Evolutionary conservation across 2,797 vertebrate genomes (phyloP).

Genomic region (Intellagama lesueurii): DNA sequence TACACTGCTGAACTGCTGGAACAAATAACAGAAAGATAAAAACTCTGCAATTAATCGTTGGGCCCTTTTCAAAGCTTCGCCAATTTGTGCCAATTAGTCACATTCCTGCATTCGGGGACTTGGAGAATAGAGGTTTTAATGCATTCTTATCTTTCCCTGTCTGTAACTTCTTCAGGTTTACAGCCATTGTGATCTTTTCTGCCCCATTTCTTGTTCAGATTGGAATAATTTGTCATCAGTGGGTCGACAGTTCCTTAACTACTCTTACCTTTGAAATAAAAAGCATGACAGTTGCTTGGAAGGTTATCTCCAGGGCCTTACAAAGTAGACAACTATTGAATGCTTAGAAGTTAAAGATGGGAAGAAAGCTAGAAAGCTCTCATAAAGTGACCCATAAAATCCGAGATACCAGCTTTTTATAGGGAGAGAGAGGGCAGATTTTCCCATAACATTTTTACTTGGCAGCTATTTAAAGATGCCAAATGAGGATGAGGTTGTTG

Average conservation of each 20-base stretch:
- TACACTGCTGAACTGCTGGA: not conserved
- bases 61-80: constrained; percentile 32
- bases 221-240: constrained; percentile 77
- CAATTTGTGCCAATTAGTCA: constrained; percentile 67
- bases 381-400: constrained; percentile 70
- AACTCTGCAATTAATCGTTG: constrained; percentile 37
- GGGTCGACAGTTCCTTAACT: constrained; percentile 72
- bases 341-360: constrained; percentile 71
- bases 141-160: constrained; percentile 48
- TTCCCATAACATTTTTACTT: not conserved
- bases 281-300: constrained; percentile 58
- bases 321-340: constrained; percentile 73
- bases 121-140: constrained; percentile 13
- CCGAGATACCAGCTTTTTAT: constrained; percentile 66
- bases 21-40: not conserved
- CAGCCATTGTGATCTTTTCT: constrained; percentile 55
- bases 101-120: constrained; percentile 46
- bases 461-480: not conserved
- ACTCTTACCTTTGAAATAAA: constrained; percentile 75
- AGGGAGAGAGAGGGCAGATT: constrained; percentile 51
- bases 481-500: not conserved
- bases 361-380: constrained; percentile 68
- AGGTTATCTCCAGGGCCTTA: constrained; percentile 72
- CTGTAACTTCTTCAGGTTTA: constrained; percentile 60
- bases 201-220: constrained; percentile 71